phyloP scores from a whole-genome alignment of 2,797 vertebrate genomes.

The Yasuhikotakia modesta region DNA sequence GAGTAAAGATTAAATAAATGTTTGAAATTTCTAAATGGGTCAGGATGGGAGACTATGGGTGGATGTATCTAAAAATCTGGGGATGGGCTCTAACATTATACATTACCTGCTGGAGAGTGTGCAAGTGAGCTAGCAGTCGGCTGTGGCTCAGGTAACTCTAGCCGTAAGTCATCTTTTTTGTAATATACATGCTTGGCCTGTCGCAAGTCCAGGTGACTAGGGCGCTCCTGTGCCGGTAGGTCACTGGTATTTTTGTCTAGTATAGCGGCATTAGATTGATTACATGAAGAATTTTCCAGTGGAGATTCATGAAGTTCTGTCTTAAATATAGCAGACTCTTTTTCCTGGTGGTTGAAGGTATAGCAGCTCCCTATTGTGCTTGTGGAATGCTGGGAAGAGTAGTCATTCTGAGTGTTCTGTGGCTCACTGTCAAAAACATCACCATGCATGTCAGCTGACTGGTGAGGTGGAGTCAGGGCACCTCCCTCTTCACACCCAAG shows the following conservation, averaged over 20 bases:
- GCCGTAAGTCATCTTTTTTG: constrained; percentile 82
- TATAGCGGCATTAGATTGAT: constrained; percentile 40
- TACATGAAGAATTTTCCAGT: constrained; percentile 40
- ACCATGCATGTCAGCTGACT: constrained; percentile 73
- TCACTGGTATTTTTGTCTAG: constrained; percentile 69
- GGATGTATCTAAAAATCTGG: constrained; percentile 45
- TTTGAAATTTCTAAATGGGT: constrained; percentile 54
- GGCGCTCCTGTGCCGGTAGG: constrained; percentile 87
- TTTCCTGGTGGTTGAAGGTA: constrained; percentile 51
- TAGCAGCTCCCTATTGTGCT: constrained; percentile 41
- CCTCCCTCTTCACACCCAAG: constrained; percentile 91
- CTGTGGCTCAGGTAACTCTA: constrained; percentile 85
- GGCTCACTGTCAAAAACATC: constrained; percentile 85
- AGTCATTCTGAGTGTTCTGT: constrained; percentile 16
- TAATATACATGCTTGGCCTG: constrained; percentile 79
- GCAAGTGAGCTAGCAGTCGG: constrained; percentile 82
- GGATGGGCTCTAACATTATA: constrained; percentile 81
- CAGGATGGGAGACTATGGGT: constrained; percentile 47
- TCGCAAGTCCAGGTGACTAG: constrained; percentile 90
- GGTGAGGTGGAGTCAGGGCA: constrained; percentile 72
- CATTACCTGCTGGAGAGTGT: constrained; percentile 96
- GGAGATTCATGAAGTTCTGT: constrained; percentile 62
- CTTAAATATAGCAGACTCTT: constrained; percentile 60
- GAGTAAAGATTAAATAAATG: constrained; percentile 44
- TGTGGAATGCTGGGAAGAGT: constrained; percentile 25